Evolutionary conservation across 2,888 invertebrate species (phyloP), one percentile per base, ranked within the genome.

Genomic region (Anticlea derivata): DNA sequence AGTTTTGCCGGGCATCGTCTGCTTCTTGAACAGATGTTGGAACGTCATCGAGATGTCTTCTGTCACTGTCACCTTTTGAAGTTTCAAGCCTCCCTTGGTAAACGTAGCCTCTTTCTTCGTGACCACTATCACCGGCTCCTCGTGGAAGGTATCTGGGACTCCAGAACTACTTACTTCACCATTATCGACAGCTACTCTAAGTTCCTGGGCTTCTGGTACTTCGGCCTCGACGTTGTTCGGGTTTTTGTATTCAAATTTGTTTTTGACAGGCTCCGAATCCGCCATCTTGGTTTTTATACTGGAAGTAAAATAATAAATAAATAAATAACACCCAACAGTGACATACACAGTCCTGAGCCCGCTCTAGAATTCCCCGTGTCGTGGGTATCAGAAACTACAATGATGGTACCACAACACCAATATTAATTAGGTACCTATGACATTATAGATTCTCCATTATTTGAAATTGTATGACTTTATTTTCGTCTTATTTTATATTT

Each of bases 21-120:
- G 68, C 44, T 84, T 85, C 61, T 80, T 86, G 61, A 86, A 85
- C 65, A 88, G 67, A 69, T 89, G 82, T 54, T 81, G 75, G 52
- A 73, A 85, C 58, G 80, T 84, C 53, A 87, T 75, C 61, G 86
- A 75, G 0, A 88, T 70, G 8, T 88, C 79, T 51, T 89, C 89
- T 0, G 79, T 77, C 0, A 87, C 83, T 0, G 80, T 71, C 0
- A 88, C 66, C 60, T 85, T 87, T 37, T 86, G 84, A 0, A 82
- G 57, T 41, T 80, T 86, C 51, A 83, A 6, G 27, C 82, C 84
- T 0, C 79, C 83, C 55, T 86, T 89, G 0, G 75, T 78, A 1
- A 78, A 70, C 0, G 75, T 68, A 0, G 78, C 64, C 58, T 89
- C 88, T 1, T 80, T 73, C 53, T 80, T 85, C 0, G 78, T 85